Conservation (phyloP, 1,140 invertebrate genomes). For the Oryzaephilus surinamensis region DNA sequence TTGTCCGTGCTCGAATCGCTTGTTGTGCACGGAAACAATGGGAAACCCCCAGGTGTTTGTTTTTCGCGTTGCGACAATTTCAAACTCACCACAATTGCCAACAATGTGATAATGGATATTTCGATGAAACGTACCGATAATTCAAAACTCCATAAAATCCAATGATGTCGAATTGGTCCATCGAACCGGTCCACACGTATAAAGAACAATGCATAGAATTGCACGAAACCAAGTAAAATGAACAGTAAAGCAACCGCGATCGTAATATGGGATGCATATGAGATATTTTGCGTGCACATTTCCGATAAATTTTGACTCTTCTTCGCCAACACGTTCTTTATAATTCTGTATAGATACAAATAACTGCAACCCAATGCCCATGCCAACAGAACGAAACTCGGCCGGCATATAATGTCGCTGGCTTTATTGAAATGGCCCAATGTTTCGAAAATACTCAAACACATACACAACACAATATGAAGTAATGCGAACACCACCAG, state of each 20-base stretch:
- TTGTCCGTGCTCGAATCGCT: conserved; percentile 69
- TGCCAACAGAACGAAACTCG: conserved; percentile 68
- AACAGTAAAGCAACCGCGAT: conserved; percentile 74
- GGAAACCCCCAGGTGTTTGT: conserved; percentile 55
- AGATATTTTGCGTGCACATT: conserved; percentile 55
- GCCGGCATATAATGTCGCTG: conserved; percentile 52
- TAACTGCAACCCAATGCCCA: conserved; percentile 72
- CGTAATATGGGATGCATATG: conserved; percentile 75
- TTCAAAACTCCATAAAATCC: conserved; percentile 85
- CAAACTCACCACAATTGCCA: conserved; percentile 72
- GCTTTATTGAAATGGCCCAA: conserved; percentile 36
- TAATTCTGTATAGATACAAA: conserved; percentile 66
- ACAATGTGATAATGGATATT: conserved; percentile 66
- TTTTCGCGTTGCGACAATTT: conserved; percentile 49
- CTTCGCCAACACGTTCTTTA: conserved; percentile 52
- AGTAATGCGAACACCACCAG: conserved; percentile 61
- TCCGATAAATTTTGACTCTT: conserved; percentile 54
- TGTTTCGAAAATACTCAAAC: conserved; percentile 65
- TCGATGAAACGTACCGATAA: conserved; percentile 74
- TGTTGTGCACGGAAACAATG: conserved; percentile 58
- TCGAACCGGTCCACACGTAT: conserved; percentile 45
- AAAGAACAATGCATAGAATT: conserved; percentile 72
- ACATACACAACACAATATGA: conserved; percentile 66
- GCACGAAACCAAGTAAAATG: conserved; percentile 65
- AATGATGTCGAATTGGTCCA: conserved; percentile 41